Evolutionary conservation across 1,140 invertebrate genomes (phyloP), one percentile per base, ranked within the genome.

Genomic region (Archivesica marissinica): DNA sequence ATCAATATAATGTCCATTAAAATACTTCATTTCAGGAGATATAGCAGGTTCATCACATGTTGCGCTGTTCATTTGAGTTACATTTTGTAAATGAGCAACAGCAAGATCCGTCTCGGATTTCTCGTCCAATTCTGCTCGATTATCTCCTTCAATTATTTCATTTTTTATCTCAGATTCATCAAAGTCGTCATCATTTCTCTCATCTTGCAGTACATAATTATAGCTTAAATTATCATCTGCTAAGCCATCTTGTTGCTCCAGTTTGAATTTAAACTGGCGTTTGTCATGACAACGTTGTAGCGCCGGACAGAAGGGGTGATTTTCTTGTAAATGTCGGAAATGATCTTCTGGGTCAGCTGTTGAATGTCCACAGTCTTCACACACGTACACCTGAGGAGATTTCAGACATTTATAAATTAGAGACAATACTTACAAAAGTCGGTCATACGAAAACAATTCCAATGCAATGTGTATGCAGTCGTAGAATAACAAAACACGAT

Each of bases 331-430:
- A 92, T 99, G 98, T 56, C 98, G 95, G 94, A 99, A 99, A 91
- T 99, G 98, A 17, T 97, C 96, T 95, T 99, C 98, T 0, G 98
- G 98, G 92, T 99, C 97, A 85, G 97, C 97, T 20, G 98, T 99
- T 17, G 98, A 99, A 94, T 99, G 98, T 35, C 99, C 99, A 93
- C 99, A 99, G 93, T 99, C 99, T 95, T 99, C 99, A 94, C 99
- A 99, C 11, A 99, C 99, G 94, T 99, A 99, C 30, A 95, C 92
- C 89, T 99, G 80, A 47, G 64, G 72, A 68, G n/a, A n/a, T n/a
- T n/a, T n/a, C n/a, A n/a, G n/a, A n/a, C n/a, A n/a, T n/a, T n/a
- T n/a, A n/a, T n/a, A n/a, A n/a, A n/a, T n/a, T n/a, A n/a, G n/a
- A n/a, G n/a, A n/a, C n/a, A n/a, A n/a, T n/a, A n/a, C n/a, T n/a